phyloP scores from a whole-genome alignment of 2,113 vertebrate species.

The Neotoma lepida region DNA sequence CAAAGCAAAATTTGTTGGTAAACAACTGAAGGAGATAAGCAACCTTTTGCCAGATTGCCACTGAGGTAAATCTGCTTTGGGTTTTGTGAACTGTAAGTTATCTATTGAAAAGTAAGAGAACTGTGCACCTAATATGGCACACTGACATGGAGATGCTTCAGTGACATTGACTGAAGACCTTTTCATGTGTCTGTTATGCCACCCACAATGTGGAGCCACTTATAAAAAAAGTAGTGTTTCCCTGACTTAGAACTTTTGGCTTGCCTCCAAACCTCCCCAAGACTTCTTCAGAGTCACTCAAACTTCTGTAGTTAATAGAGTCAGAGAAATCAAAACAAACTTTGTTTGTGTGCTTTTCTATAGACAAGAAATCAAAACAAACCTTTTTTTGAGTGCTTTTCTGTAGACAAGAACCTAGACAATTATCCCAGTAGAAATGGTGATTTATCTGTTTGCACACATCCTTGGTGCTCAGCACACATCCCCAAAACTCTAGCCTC shows the following conservation, averaged over 20 bases:
- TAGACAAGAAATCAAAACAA: background rate
- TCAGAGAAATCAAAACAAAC: background rate
- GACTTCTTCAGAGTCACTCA: background rate
- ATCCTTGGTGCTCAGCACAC: background rate
- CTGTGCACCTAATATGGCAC: background rate
- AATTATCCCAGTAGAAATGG: background rate
- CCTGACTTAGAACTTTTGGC: background rate
- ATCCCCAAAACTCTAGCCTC: background rate
- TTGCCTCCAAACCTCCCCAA: background rate
- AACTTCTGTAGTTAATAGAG: background rate
- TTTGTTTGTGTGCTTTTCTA: background rate
- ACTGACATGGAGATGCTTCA: background rate
- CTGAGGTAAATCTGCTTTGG: background rate
- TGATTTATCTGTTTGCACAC: background rate
- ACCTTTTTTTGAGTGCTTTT: background rate
- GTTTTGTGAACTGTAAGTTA: slow-evolving; percentile 10
- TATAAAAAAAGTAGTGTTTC: background rate
- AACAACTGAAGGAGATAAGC: background rate
- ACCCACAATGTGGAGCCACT: background rate
- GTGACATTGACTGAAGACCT: background rate
- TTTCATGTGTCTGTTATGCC: background rate
- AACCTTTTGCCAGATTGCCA: background rate
- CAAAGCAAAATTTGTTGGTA: background rate
- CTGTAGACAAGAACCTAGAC: background rate
- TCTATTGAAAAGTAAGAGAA: background rate